Evolutionary conservation across 2,888 invertebrate genomes (phyloP), one percentile per base, ranked within the genome.

Genomic region (Xylota sylvarum): DNA sequence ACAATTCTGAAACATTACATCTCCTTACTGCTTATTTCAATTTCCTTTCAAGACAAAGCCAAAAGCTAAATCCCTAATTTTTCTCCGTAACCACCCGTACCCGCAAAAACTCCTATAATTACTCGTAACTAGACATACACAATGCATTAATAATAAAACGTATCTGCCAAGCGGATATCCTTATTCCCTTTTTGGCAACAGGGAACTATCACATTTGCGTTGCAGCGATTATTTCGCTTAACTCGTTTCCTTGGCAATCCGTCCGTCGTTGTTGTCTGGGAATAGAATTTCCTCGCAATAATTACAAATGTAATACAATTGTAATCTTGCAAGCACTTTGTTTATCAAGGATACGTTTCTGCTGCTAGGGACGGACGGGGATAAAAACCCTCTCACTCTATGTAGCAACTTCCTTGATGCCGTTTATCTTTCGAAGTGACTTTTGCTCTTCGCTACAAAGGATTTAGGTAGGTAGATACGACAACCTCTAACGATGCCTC

Each of bases 261-360:
- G 50, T 80, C 43, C 50, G 64, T 70, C 52, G 40, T 46, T 60
- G 76, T 46, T 67, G 56, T 56, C 69, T 67, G 50, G 14, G 30
- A 56, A 70, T 50, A 43, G 23, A 70, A 77, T 62, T 70, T 50
- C 30, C 48, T 40, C 76, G 17, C 0, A 85, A 81, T 80, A 85
- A 85, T 80, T 85, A 70, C 81, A 7, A 84, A 76, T 85, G 70
- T 81, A 73, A 85, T 80, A 76, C 80, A 58, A 70, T 64, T 70
- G 65, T 85, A 81, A 85, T 76, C 80, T 81, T 60, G 56, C 85
- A 74, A 83, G 64, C 69, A 84, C 80, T 79, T 84, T 74, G 79
- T 50, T 74, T 52, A 70, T 80, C 70, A 70, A 84, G 73, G 79
- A 84, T 84, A 73, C 67, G 48, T 73, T 73, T 73, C 62, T 62